Evolutionary conservation across 2,113 vertebrate species (phyloP).

Genomic region (Strix uralensis): DNA sequence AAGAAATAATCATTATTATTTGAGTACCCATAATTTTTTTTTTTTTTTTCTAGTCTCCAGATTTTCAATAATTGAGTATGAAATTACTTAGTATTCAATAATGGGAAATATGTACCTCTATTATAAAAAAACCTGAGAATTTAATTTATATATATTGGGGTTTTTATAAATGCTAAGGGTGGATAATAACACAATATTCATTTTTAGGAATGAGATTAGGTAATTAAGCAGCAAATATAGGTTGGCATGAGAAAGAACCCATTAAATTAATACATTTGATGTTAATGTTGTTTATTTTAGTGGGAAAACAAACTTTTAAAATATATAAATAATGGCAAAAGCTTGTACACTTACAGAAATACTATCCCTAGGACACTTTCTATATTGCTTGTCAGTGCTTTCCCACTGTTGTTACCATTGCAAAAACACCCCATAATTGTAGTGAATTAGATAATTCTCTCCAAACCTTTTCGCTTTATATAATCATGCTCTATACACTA

Average conservation of each 20-base stretch:
- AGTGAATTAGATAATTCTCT: not conserved
- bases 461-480: not conserved
- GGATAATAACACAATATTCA: not conserved
- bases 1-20: not conserved
- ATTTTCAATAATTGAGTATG: not conserved
- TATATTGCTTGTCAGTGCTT: not conserved
- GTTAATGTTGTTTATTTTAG: not conserved
- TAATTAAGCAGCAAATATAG: not conserved
- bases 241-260: not conserved
- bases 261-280: not conserved
- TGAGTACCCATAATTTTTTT: not conserved
- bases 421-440: not conserved
- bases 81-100: not conserved
- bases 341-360: not conserved
- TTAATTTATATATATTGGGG: not conserved
- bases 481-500: not conserved
- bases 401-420: not conserved
- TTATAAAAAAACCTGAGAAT: rapidly evolving
- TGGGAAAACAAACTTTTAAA: not conserved
- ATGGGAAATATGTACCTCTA: not conserved
- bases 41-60: not conserved
- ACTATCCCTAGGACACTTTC: not conserved
- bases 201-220: not conserved
- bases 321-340: not conserved
- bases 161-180: not conserved